Evolutionary conservation across 2,797 vertebrate genomes (phyloP).

Genomic region (Gambusia yucatana): DNA sequence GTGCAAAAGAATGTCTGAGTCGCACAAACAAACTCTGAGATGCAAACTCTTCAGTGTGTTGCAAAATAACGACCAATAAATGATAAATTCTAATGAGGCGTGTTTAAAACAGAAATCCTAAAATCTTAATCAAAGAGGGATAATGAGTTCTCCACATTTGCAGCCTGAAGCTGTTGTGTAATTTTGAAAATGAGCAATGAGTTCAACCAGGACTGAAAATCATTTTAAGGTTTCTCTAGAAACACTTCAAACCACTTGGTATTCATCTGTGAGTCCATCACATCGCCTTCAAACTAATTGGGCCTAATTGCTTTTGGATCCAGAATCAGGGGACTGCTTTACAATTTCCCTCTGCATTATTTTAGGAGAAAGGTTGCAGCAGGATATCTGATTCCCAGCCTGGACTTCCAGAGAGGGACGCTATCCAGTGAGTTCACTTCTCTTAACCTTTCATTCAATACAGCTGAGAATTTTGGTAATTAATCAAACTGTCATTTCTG

Average conservation of each 20-base stretch:
- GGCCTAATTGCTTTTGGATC: slow-evolving; percentile 49
- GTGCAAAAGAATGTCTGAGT: background rate
- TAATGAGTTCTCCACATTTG: slow-evolving; percentile 18
- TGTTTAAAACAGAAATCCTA: background rate
- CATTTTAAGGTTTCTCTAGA: slow-evolving; percentile 14
- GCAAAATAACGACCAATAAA: background rate
- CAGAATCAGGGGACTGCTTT: slow-evolving; percentile 38
- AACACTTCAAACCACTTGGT: slow-evolving; percentile 26
- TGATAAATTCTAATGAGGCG: background rate
- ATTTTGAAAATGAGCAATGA: slow-evolving; percentile 30
- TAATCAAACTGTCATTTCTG: slow-evolving; percentile 59
- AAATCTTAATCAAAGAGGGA: slow-evolving; percentile 6
- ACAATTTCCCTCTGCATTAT: slow-evolving; percentile 48
- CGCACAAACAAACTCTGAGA: background rate
- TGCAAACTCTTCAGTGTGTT: background rate
- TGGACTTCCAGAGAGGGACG: slow-evolving; percentile 20
- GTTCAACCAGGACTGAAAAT: slow-evolving; percentile 18
- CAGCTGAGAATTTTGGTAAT: slow-evolving; percentile 45
- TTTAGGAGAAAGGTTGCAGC: slow-evolving; percentile 40
- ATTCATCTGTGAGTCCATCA: slow-evolving; percentile 10
- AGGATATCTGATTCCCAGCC: slow-evolving; percentile 30
- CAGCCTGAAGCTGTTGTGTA: slow-evolving; percentile 4
- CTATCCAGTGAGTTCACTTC: slow-evolving; percentile 33
- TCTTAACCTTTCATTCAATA: slow-evolving; percentile 44
- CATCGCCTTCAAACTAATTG: slow-evolving; percentile 45